Evolutionary conservation across 1,140 invertebrate genomes (phyloP).

Genomic region (Dryas iulia): DNA sequence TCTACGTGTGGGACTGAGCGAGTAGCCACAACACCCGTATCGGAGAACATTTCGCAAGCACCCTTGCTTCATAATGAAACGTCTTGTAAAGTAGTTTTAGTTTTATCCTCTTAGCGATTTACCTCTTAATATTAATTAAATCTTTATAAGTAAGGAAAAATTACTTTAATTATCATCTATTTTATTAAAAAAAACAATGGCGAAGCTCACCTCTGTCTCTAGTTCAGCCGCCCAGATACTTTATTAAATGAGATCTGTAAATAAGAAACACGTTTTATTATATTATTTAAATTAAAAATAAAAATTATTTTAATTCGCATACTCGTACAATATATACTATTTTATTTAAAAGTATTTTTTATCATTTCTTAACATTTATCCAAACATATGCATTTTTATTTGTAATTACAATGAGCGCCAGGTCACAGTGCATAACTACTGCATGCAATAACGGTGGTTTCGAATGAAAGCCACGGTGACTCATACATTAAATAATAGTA

Average conservation of each 20-base stretch:
- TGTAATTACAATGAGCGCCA: background rate
- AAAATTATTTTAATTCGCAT: background rate
- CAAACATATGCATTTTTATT: background rate
- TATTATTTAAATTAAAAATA: background rate
- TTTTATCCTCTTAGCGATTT: background rate
- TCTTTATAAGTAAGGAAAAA: background rate
- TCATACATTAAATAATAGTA: background rate
- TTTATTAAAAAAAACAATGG: background rate
- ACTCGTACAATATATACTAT: background rate
- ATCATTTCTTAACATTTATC: background rate
- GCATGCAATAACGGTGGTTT: constrained; percentile 13
- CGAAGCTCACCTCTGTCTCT: constrained; percentile 57
- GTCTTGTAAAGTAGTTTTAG: constrained; percentile 8
- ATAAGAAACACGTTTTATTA: constrained; percentile 30
- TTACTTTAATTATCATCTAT: background rate
- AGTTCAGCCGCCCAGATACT: constrained; percentile 61
- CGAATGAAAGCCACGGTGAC: background rate
- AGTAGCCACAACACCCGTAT: constrained; percentile 30
- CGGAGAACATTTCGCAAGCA: constrained; percentile 26
- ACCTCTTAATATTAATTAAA: background rate
- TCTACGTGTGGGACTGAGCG: background rate
- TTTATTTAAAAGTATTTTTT: background rate
- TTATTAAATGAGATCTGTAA: constrained; percentile 57
- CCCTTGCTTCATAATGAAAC: constrained; percentile 20
- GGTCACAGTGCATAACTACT: background rate